phyloP scores from a whole-genome alignment of 2,113 vertebrate species.

The Aix galericulata region DNA sequence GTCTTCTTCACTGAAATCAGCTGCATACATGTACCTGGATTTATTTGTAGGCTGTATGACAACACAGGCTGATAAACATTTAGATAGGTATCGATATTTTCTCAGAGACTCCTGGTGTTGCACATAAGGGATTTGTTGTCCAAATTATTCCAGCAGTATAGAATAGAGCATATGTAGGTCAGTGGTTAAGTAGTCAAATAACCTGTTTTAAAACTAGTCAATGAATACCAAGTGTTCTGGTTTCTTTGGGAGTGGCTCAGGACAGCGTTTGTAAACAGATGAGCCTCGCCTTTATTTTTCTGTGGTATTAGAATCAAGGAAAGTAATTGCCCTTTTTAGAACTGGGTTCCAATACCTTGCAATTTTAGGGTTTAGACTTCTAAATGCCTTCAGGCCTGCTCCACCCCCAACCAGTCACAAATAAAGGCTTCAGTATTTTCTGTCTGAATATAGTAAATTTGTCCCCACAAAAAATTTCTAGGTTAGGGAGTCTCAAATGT shows the following conservation, averaged over 20 bases:
- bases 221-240: not conserved
- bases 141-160: not conserved
- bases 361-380: slow-evolving; percentile 28
- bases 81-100: not conserved
- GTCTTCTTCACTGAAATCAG: not conserved
- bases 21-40: not conserved
- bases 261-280: not conserved
- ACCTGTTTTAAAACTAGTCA: not conserved
- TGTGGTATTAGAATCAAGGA: not conserved
- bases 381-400: not conserved
- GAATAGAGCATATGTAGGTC: not conserved
- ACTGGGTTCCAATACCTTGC: not conserved
- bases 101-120: not conserved
- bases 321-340: not conserved
- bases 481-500: not conserved
- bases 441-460: not conserved
- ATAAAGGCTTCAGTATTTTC: slow-evolving; percentile 28
- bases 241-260: not conserved
- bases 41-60: not conserved
- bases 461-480: not conserved
- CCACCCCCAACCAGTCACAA: not conserved
- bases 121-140: not conserved
- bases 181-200: slow-evolving; percentile 17
- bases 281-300: slow-evolving; percentile 35
- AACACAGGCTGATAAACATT: not conserved